Conservation (phyloP, 2,888 invertebrate genomes). For the Zootermopsis nevadensis region DNA sequence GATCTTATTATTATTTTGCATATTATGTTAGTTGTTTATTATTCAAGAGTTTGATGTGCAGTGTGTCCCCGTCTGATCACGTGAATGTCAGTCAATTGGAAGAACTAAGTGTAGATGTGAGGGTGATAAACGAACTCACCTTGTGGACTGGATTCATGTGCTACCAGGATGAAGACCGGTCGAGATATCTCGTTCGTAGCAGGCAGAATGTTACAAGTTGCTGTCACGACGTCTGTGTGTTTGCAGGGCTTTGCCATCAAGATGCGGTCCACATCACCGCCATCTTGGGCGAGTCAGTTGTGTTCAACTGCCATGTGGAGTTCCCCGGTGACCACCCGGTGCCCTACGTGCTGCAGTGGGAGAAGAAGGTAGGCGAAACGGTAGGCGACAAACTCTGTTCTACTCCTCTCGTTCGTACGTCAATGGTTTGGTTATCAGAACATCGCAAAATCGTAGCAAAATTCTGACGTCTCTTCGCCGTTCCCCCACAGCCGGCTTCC, state of each 20-base stretch:
- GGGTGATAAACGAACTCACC: too few relatives aligned
- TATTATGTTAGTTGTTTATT: too few relatives aligned
- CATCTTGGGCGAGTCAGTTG: slow-evolving; percentile 95
- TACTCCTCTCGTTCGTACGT: slow-evolving; percentile 33
- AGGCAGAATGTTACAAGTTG: background rate
- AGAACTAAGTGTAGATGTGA: too few relatives aligned
- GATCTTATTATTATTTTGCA: too few relatives aligned
- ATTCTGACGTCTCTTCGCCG: background rate
- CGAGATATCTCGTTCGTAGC: too few relatives aligned
- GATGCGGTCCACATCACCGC: slow-evolving; percentile 98
- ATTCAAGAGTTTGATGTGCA: too few relatives aligned
- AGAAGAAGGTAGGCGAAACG: slow-evolving; percentile 98
- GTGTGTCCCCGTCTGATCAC: too few relatives aligned
- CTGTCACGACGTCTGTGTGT: background rate
- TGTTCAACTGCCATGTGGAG: slow-evolving; percentile 98
- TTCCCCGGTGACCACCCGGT: slow-evolving; percentile 95
- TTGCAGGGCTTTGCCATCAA: slow-evolving; percentile 78
- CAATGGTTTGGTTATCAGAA: background rate
- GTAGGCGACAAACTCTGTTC: slow-evolving; percentile 69
- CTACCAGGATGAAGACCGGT: too few relatives aligned
- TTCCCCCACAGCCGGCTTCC: background rate
- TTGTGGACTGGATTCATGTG: too few relatives aligned
- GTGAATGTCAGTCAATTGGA: too few relatives aligned
- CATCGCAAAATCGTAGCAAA: slow-evolving; percentile 12
- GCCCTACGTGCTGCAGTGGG: slow-evolving; percentile 98